Evolutionary conservation across 2,113 vertebrate species (phyloP).

Genomic region (Salvelinus fontinalis): DNA sequence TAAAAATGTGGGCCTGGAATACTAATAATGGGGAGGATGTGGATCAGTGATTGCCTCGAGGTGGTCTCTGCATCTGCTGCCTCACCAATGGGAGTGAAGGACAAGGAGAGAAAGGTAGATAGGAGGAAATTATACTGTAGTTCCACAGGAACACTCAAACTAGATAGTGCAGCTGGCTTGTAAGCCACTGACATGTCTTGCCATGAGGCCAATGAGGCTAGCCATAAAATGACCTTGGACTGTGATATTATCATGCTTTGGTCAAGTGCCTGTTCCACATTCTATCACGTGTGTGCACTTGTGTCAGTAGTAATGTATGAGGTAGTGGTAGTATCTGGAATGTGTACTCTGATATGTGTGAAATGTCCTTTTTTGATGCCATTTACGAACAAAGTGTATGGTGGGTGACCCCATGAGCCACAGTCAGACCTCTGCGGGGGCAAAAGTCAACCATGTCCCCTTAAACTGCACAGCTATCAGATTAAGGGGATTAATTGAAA

Average conservation of each 20-base stretch:
- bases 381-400: no score
- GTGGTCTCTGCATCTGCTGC: neutral
- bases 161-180: no score
- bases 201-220: neutral
- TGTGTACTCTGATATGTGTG: slow-evolving; percentile 12
- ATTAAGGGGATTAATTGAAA: no score
- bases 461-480: no score
- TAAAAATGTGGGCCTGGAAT: neutral
- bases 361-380: no score
- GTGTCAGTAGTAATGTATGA: neutral
- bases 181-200: neutral
- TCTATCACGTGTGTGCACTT: neutral
- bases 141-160: no score
- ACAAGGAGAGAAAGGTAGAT: neutral
- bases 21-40: neutral
- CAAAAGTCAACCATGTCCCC: no score
- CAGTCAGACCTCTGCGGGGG: no score
- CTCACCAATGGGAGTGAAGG: neutral
- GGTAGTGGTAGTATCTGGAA: neutral
- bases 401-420: no score
- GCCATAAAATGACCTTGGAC: neutral
- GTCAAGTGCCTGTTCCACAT: neutral
- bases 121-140: neutral
- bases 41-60: neutral
- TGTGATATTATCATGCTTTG: neutral